phyloP scores from a whole-genome alignment of 2,797 vertebrate genomes.

The Miichthys miiuy region DNA sequence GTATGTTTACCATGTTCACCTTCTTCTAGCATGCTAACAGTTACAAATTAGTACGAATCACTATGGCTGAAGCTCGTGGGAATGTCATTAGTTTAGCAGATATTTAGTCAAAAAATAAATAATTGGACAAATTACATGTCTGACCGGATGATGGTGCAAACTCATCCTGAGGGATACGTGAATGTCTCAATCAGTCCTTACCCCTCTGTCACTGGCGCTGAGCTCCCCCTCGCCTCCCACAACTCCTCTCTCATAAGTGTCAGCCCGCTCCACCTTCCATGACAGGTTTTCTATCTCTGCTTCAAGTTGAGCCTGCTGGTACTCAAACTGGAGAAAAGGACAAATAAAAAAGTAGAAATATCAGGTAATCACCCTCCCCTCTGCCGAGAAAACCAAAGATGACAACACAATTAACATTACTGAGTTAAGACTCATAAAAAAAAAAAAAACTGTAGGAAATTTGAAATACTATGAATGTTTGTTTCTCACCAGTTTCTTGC shows the following conservation, averaged over 20 bases:
- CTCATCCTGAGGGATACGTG: not conserved
- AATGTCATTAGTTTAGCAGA: not conserved
- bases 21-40: not conserved
- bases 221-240: constrained; percentile 85
- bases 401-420: not conserved
- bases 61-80: not conserved
- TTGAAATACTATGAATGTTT: not conserved
- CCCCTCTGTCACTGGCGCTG: constrained; percentile 88
- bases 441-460: not conserved
- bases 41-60: not conserved
- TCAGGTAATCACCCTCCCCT: not conserved
- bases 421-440: not conserved
- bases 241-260: constrained; percentile 97
- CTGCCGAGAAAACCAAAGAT: not conserved
- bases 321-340: constrained; percentile 91
- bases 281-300: constrained; percentile 99
- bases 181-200: constrained; percentile 54
- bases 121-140: not conserved
- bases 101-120: not conserved
- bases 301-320: constrained; percentile 99
- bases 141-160: not conserved
- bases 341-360: not conserved
- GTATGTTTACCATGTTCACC: not conserved
- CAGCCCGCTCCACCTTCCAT: constrained; percentile 98
- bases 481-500: constrained; percentile 96